Percentiles rank a stretch among this genome's conserved stretches.
phyloP scores from a whole-genome alignment of 2,888 invertebrate genomes.

The Folsomia manolachei region DNA sequence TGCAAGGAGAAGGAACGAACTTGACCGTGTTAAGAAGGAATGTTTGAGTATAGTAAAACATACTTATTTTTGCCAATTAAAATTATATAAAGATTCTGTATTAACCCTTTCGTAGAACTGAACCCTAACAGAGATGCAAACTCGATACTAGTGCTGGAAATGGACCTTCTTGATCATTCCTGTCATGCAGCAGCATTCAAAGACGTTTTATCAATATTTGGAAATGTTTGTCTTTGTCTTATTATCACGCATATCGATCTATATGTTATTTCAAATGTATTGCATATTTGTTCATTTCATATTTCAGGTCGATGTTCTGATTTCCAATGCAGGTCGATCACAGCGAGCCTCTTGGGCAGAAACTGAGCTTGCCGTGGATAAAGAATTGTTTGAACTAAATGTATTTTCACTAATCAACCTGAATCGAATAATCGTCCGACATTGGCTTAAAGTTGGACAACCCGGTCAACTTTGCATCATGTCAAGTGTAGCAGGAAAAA shows the following conservation, averaged over 20 bases:
- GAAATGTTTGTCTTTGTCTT: constrained; percentile 58
- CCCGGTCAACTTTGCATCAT: constrained; percentile 71
- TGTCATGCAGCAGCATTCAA: constrained; percentile 64
- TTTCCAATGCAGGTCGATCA: constrained; percentile 78
- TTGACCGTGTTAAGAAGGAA: constrained; percentile 65
- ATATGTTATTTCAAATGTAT: neutral
- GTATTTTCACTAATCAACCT: constrained; percentile 70
- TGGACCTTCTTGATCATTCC: constrained; percentile 65
- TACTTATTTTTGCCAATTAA: neutral
- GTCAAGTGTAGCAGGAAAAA: constrained; percentile 70
- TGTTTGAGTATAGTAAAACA: constrained; percentile 55
- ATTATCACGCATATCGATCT: too few species aligned
- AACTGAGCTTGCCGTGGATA: constrained; percentile 69
- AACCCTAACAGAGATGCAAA: constrained; percentile 56
- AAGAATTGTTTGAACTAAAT: constrained; percentile 71
- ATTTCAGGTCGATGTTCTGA: constrained; percentile 66
- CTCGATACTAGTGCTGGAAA: constrained; percentile 66
- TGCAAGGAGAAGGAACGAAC: constrained; percentile 64
- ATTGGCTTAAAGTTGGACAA: constrained; percentile 59
- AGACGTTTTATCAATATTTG: constrained; percentile 66
- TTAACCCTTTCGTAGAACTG: neutral
- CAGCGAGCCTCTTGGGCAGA: constrained; percentile 72
- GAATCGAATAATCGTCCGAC: constrained; percentile 66
- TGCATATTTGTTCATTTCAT: neutral
- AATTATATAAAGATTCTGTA: too few species aligned